Percentiles rank a stretch among this genome's conserved stretches.
Evolutionary conservation across 2,797 vertebrate species (phyloP).

Genomic region (Zenarchopterus dispar): DNA sequence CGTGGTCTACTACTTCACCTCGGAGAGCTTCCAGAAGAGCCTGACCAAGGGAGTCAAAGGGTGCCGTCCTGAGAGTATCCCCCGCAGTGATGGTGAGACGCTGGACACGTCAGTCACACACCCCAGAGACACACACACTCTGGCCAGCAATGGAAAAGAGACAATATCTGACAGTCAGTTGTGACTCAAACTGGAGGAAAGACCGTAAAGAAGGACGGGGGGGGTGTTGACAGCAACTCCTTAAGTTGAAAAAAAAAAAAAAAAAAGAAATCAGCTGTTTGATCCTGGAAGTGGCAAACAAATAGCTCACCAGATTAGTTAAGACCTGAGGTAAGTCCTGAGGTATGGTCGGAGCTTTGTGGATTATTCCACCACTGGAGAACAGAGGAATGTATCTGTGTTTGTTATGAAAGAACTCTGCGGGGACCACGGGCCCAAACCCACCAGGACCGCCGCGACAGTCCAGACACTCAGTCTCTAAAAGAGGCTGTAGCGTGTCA

Average conservation of each 20-base stretch:
- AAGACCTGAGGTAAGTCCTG: constrained; percentile 71
- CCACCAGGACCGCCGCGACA: constrained; percentile 27
- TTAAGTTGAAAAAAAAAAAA: constrained; percentile 13
- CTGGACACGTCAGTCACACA: constrained; percentile 59
- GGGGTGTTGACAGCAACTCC: too few relatives aligned
- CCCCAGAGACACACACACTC: constrained; percentile 60
- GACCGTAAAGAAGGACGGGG: too few relatives aligned
- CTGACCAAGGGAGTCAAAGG: constrained; percentile 87
- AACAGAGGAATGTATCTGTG: constrained; percentile 70
- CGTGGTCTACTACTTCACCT: constrained; percentile 97
- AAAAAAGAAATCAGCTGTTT: constrained; percentile 65
- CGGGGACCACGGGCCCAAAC: constrained; percentile 46
- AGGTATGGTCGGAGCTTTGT: constrained; percentile 70
- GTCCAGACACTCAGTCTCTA: constrained; percentile 31
- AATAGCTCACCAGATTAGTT: constrained; percentile 80
- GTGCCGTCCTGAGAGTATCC: constrained; percentile 86
- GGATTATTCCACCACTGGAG: constrained; percentile 69
- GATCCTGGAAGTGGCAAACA: constrained; percentile 67
- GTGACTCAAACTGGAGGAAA: constrained; percentile 49
- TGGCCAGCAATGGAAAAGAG: constrained; percentile 87
- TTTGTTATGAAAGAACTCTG: constrained; percentile 51
- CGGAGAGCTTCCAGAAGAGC: constrained; percentile 97
- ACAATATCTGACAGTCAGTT: constrained; percentile 85
- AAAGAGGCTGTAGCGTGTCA: constrained; percentile 34
- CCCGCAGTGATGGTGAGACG: constrained; percentile 83